Evolutionary conservation across 2,888 invertebrate species (phyloP).

Genomic region (Melanotus villosus): DNA sequence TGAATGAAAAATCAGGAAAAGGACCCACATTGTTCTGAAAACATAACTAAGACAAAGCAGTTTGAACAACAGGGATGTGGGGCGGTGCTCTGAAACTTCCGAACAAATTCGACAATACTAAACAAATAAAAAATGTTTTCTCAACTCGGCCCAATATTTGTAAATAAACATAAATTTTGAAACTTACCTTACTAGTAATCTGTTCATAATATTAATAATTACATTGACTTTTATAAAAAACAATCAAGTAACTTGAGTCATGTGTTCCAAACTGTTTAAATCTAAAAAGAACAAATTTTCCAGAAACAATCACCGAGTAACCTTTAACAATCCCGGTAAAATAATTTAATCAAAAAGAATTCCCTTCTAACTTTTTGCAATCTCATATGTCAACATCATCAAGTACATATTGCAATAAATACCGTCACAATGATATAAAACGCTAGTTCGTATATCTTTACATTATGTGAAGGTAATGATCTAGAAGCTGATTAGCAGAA

Average conservation of each 20-base stretch:
- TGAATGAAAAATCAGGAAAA: constrained; percentile 21
- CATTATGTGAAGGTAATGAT: constrained; percentile 19
- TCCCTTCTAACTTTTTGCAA: neutral
- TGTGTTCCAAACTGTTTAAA: too few species aligned
- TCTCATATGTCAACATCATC: constrained; percentile 3
- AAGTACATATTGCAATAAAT: constrained; percentile 17
- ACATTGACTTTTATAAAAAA: too few species aligned
- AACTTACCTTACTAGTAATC: too few species aligned
- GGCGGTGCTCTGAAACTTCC: neutral
- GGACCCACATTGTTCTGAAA: constrained; percentile 18
- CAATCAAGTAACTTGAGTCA: too few species aligned
- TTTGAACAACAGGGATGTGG: constrained; percentile 16
- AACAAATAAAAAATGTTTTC: neutral
- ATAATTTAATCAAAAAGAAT: neutral
- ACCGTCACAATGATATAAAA: neutral
- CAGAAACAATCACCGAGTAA: too few species aligned
- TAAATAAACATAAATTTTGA: too few species aligned
- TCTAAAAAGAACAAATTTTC: too few species aligned
- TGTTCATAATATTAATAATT: too few species aligned
- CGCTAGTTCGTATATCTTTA: constrained; percentile 10
- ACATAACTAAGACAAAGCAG: constrained; percentile 21
- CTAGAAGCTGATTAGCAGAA: constrained; percentile 19
- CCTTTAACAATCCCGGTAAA: neutral
- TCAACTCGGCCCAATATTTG: neutral
- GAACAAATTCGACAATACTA: neutral